phyloP scores from a whole-genome alignment of 2,113 vertebrate species.

The Dinomys branickii region DNA sequence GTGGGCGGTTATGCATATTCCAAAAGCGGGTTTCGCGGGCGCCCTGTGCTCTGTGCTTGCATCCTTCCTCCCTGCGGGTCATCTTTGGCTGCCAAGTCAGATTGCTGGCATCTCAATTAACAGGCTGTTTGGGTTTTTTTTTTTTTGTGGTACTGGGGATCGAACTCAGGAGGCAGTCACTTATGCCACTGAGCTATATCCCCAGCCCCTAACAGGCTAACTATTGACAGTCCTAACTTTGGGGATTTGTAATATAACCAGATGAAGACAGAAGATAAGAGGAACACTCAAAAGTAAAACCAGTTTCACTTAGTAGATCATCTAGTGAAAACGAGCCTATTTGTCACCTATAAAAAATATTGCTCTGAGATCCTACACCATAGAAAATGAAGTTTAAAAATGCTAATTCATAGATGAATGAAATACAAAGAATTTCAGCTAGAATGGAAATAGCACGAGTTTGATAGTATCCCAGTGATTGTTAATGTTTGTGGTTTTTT shows the following conservation, averaged over 20 bases:
- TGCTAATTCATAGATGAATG: conserved; percentile 30
- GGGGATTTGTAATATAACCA: neutral
- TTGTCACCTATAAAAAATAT: neutral
- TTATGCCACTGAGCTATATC: no score
- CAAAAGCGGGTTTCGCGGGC: neutral
- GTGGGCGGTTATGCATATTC: neutral
- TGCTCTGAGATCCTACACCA: neutral
- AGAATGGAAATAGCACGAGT: conserved; percentile 8
- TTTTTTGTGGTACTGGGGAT: no score
- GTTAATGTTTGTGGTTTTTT: neutral
- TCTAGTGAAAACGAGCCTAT: neutral
- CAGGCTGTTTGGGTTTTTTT: neutral
- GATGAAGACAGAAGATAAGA: neutral
- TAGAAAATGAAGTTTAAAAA: neutral
- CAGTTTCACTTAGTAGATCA: neutral
- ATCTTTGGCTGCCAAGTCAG: neutral
- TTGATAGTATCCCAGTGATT: neutral
- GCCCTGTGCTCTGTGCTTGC: neutral
- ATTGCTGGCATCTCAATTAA: neutral
- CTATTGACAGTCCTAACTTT: neutral
- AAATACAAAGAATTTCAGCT: neutral
- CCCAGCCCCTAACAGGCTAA: neutral
- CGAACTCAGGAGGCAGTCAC: no score
- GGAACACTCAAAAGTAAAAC: neutral
- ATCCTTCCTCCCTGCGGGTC: neutral